These are phyloP conservation scores for Caenorhabditis latens DNA, from an alignment of 1,140 invertebrate species.

Conservation along the genomic window DNA sequence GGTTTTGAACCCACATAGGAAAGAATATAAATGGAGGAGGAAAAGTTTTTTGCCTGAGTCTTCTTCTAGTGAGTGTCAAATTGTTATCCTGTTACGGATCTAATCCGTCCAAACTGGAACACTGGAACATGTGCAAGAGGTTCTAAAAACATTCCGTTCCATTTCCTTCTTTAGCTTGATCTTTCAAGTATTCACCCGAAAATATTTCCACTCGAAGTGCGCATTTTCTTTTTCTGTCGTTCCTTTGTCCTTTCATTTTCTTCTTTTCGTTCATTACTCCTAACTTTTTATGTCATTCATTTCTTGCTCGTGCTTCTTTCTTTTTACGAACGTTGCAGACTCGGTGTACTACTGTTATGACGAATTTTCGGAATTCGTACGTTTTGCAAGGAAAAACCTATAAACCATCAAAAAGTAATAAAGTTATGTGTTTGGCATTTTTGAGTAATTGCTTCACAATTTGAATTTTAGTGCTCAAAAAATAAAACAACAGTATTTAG, in stretches of 20 bases:
- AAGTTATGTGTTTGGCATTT: too few species aligned
- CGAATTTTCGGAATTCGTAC: too few species aligned
- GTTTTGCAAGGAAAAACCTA: too few species aligned
- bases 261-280: neutral
- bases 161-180: neutral
- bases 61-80: too few species aligned
- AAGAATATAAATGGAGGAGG: neutral
- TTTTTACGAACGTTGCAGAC: neutral
- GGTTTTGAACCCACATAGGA: neutral
- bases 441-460: too few species aligned
- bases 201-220: conserved; percentile 9
- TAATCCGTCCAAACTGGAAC: neutral
- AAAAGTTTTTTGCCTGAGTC: neutral
- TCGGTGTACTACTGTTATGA: too few species aligned
- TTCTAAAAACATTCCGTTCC: neutral
- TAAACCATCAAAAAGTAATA: too few species aligned
- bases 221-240: neutral
- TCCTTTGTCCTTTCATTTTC: neutral
- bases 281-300: conserved; percentile 32
- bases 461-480: too few species aligned
- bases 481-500: too few species aligned
- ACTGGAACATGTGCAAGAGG: neutral
- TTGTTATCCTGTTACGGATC: neutral
- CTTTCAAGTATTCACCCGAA: conserved; percentile 1
- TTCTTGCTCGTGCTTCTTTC: neutral